phyloP scores from a whole-genome alignment of 2,113 vertebrate genomes.

The Mormyrus iriodes region DNA sequence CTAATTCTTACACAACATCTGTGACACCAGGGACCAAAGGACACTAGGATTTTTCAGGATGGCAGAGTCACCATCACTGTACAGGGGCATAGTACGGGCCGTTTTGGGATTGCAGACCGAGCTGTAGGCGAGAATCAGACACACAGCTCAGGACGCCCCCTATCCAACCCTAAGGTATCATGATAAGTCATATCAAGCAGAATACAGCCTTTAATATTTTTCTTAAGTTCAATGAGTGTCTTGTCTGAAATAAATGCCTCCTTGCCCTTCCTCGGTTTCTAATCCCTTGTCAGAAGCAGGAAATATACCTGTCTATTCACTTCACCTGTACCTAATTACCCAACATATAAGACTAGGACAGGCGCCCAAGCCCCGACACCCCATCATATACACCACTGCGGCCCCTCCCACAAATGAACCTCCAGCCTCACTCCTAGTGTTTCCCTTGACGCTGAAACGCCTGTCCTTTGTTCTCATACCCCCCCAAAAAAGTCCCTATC shows the following conservation, averaged over 20 bases:
- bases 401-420: not conserved
- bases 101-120: not conserved
- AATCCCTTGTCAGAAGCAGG: no score
- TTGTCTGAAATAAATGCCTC: not conserved
- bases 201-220: not conserved
- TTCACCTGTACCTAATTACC: not conserved
- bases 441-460: not conserved
- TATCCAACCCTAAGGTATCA: not conserved
- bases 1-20: no score
- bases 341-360: not conserved
- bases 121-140: not conserved
- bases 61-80: no score
- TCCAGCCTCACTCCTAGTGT: not conserved
- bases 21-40: no score
- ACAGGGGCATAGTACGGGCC: not conserved
- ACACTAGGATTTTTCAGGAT: no score
- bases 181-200: not conserved
- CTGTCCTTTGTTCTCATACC: not conserved
- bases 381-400: not conserved
- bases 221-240: not conserved
- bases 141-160: not conserved
- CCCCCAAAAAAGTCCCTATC: not conserved
- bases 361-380: not conserved
- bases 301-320: not conserved
- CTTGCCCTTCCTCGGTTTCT: no score